phyloP scores from a whole-genome alignment of 2,797 vertebrate genomes.

The Lacerta viridis region DNA sequence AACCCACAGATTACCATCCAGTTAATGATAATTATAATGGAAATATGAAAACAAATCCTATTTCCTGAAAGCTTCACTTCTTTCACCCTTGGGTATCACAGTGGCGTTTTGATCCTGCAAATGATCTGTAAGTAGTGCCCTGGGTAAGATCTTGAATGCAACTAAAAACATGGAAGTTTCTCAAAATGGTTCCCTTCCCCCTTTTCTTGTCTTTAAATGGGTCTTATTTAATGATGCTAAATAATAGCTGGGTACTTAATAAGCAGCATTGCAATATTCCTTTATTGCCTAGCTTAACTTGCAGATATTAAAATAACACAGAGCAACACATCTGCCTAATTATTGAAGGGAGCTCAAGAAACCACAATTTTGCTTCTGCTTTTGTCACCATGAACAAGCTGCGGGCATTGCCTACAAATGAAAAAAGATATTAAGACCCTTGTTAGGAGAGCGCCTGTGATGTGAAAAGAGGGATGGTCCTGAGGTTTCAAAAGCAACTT shows the following conservation, averaged over 20 bases:
- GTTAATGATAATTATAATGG: neutral
- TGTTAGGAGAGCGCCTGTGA: neutral
- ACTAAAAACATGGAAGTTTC: neutral
- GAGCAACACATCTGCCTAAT: neutral
- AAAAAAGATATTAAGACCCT: neutral
- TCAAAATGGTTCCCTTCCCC: neutral
- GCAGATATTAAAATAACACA: neutral
- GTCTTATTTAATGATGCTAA: too few species aligned
- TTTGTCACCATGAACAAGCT: slow-evolving; percentile 4
- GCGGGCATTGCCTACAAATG: neutral
- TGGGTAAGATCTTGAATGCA: neutral
- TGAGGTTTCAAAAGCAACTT: neutral
- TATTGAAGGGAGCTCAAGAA: neutral
- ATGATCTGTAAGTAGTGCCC: neutral
- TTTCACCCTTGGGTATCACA: neutral
- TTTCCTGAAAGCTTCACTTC: neutral
- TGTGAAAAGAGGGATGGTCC: neutral
- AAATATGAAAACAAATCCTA: neutral
- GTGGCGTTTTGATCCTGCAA: neutral
- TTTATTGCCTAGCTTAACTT: neutral
- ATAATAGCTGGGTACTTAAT: neutral
- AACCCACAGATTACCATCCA: neutral
- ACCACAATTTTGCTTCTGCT: neutral
- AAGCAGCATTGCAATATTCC: neutral
- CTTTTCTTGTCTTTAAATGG: neutral